Evolutionary conservation across 2,113 vertebrate species (phyloP).

Genomic region (Festucalex cinctus): DNA sequence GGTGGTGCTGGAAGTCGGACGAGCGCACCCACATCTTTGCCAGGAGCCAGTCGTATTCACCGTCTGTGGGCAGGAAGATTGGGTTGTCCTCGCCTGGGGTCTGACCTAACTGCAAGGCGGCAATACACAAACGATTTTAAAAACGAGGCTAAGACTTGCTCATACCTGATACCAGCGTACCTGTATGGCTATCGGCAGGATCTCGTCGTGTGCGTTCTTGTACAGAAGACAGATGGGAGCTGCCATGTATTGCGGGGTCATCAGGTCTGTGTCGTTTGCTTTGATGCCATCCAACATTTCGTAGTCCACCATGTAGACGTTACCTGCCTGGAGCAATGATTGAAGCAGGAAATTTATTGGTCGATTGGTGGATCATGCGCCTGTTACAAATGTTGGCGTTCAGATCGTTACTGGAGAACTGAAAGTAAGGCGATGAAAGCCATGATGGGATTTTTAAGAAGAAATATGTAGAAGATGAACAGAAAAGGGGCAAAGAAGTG

Average conservation of each 20-base stretch:
- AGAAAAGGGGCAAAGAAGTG: neutral
- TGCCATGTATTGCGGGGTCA: constrained; percentile 87
- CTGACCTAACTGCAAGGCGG: constrained; percentile 80
- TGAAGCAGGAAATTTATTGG: no score
- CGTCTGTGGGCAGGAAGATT: constrained; percentile 90
- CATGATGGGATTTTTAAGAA: neutral
- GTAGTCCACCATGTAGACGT: constrained; percentile 90
- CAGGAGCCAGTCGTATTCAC: constrained; percentile 87
- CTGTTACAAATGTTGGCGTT: no score
- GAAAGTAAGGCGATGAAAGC: no score
- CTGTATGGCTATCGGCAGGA: constrained; percentile 96
- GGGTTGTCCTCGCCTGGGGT: constrained; percentile 83
- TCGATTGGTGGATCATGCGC: no score
- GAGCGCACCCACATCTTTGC: constrained; percentile 98
- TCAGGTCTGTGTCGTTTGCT: constrained; percentile 86
- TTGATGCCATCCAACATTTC: constrained; percentile 83
- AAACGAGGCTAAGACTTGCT: neutral
- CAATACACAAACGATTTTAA: neutral
- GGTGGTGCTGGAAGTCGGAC: constrained; percentile 91
- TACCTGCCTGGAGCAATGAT: constrained; percentile 78
- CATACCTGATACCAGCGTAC: constrained; percentile 55
- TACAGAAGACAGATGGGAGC: constrained; percentile 92
- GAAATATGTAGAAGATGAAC: neutral
- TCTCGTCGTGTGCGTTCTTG: constrained; percentile 85
- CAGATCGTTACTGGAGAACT: no score